Base-by-base conservation (phyloP, 2,113 vertebrate species). In the Tragulus kanchil region DNA sequence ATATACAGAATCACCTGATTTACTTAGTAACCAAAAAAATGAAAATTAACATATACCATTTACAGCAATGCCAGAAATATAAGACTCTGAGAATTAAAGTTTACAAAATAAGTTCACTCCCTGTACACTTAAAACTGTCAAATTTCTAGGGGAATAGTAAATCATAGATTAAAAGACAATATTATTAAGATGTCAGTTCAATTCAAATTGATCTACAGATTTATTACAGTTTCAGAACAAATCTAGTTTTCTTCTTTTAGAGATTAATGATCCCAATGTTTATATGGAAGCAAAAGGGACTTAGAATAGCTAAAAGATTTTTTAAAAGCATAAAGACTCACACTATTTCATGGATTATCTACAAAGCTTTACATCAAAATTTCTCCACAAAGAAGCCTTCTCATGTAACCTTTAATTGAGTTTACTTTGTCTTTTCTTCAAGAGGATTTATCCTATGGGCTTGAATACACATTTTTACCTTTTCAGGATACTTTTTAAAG, bases 341-440 rank as follows among this genome's bases (percentile, higher is more conserved):
- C 52, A 81, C 21, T 85, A 19, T 36, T 6, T 62, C 52, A 65
- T 23, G 4, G 15, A 62, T 45, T 71, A 52, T 62, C 21, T 50
- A 75, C 56, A 75, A 17, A 83, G 86, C 5, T 96, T 56, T 50
- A 50, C n/a, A 82, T 94, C 83, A 85, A 79, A 95, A 25, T n/a
- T 71, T 73, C 11, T 62, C 64, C 45, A 58, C 9, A 71, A 71
- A n/a, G 17, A 85, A 65, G 64, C 50, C n/a, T 61, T n/a, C 42
- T 93, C 19, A 6, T 1, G 19, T 86, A 67, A 67, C 1, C 16
- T 54, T 36, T 78, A 65, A 94, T 85, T 71, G 3, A 95, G 13
- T 25, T 61, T 54, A 67, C 12, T 52, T 71, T 92, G 59, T 61
- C 71, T 26, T 84, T 91, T 21, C 14, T 95, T 52, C 48, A 48